Base-by-base conservation (phyloP, 2,113 vertebrate species). In the Siniperca chuatsi region DNA sequence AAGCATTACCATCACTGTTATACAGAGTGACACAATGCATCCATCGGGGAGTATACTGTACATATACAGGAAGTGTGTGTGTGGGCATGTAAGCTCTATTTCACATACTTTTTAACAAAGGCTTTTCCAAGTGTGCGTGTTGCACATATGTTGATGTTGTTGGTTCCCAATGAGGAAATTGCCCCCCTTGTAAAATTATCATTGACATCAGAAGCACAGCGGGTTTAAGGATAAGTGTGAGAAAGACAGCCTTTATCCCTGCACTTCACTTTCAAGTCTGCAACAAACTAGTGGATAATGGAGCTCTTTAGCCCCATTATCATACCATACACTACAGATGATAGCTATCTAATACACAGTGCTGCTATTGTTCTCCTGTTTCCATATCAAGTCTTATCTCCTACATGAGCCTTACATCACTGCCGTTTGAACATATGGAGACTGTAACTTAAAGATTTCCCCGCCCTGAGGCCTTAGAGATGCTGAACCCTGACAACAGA, bases 361-460 rank as follows among this genome's bases (percentile, higher is more conserved):
- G 62, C 71, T 67, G 74, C 65, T 78, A 80, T 92, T 92, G 79
- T 90, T 87, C 68, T 67, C 58, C 52, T 75, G 72, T 78, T 92
- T 81, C 74, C 73, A 57, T 76, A 69, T 54, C 65, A 67, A 60
- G 68, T 11, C 62, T 81, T 81, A 86, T 92, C 89, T 82, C 48
- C 40, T 4, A 40, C 78, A 78, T 85, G 33, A 23, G 23, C 73
- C 70, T 83, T n/a, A 88, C 48, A 42, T 78, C 42, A 81, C 64
- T 60, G 50, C 74, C 6, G 29, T 88, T 83, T 75, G 62, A 85
- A 87, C 82, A 55, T 62, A 73, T 72, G 58, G 67, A 44, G 75
- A 60, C 78, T 64, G 29, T 50, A 75, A n/a, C 0, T 75, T 74
- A 12, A 84, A 68, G 72, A 77, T 82, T 37, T 82, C 42, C 9